Evolutionary conservation across 1,140 invertebrate genomes (phyloP), one percentile per base, ranked within the genome.

Genomic region (Harlomillsia oculata): DNA sequence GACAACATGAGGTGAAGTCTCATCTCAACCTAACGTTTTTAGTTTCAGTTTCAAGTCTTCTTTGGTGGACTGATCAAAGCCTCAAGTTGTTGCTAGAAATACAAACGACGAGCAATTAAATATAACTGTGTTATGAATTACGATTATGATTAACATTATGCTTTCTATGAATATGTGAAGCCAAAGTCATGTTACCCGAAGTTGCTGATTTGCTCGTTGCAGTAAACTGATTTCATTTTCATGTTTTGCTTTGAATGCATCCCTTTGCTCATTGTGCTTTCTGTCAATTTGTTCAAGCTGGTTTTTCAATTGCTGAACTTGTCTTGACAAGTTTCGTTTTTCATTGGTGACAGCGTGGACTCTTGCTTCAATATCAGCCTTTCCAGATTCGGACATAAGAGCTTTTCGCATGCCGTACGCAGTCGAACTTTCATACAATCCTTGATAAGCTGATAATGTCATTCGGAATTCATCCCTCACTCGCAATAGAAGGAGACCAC

Each of bases 371-470:
- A 85, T 76, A 63, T 87, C 82, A 51, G 79, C 76, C 68, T 84
- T 86, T 0, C 82, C 82, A 75, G 83, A 74, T 68, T 79, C 76
- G 52, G 78, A 72, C 73, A 53, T 39, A 8, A 96, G 72, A 14
- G 94, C 91, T 78, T 98, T 98, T 36, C 94, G 80, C 80, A 98
- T 90, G 25, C 94, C 95, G 71, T 97, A 99, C 5, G 93, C 93
- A 50, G 97, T 89, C 53, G 92, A 93, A 71, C 90, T 96, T 72
- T 97, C 95, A 71, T 98, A 97, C 1, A 99, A 76, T 0, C 87
- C 88, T 78, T 83, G 82, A 68, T 96, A 98, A 1, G 94, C 91
- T 66, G 90, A 84, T 68, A 97, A 85, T 0, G 94, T 97, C 84
- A 98, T 96, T 59, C 83, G 78, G 41, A 97, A 83, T 77, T 99